Base-by-base conservation (phyloP, 2,797 vertebrate genomes). In the Sebastes kiyomatsui region DNA sequence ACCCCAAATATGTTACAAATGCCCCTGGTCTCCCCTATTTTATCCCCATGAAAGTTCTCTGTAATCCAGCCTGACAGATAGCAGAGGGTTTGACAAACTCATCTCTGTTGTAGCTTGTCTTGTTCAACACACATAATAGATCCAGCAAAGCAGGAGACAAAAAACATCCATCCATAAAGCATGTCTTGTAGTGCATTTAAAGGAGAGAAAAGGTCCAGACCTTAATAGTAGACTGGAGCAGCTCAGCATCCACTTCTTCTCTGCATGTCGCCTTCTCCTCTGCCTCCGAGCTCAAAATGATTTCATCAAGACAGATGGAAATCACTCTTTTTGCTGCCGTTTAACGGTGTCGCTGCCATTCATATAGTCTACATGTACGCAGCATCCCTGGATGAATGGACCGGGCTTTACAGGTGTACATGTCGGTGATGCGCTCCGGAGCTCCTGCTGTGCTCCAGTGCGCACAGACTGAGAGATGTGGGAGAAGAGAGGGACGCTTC, bases 401-500 rank as follows among this genome's bases (percentile, higher is more conserved):
- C 0, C 1, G 33, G 42, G 71, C 69, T 82, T 32, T 32, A 56
- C 84, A 86, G 87, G 80, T 81, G 77, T 14, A 54, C 58, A 75
- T 60, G 89, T 68, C 22, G 33, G 46, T 75, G 61, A 60, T 18
- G 67, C 8, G 13, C 86, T 73, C 72, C 72, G 7, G 60, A 70
- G 62, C 80, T 82, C 80, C 22, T 30, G 49, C 72, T 54, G 67
- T 30, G 83, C 82, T 85, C 84, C 79, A n/a, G 38, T 54, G 61
- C 87, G 82, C 80, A 28, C 75, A 79, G 80, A 88, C 82, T 81
- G 83, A 83, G 18, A 20, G 87, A 81, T 67, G 78, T 76, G 84
- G 77, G 77, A 84, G 79, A 84, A 74, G 90, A 87, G 85, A 81
- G 78, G 68, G 79, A 80, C 89, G 88, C 71, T 76, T 72, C 84